Evolutionary conservation across 1,140 invertebrate genomes (phyloP).

Genomic region (Drosophila chauvacae): DNA sequence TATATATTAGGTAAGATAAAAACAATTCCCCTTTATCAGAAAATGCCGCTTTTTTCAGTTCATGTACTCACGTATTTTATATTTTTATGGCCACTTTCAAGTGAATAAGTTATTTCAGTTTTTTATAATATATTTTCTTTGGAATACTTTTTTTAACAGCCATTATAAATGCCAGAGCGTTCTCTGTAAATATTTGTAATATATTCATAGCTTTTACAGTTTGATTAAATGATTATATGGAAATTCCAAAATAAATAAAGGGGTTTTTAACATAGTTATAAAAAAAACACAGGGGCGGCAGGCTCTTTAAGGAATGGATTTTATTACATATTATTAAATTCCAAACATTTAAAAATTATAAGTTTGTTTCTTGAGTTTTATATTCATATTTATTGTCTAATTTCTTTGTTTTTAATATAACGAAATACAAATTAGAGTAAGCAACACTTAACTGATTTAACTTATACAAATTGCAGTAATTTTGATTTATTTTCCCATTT

Average conservation of each 20-base stretch:
- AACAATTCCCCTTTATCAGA: not conserved
- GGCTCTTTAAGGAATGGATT: not conserved
- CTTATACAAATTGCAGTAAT: constrained; percentile 4
- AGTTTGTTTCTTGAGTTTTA: not conserved
- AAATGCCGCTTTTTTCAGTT: not conserved
- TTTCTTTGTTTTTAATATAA: too few species aligned
- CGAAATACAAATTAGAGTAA: too few species aligned
- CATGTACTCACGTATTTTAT: not conserved
- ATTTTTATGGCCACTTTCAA: not conserved
- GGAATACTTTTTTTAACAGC: not conserved
- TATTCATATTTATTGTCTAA: too few species aligned
- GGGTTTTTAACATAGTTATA: not conserved
- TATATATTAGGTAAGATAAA: not conserved
- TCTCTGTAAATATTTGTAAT: not conserved
- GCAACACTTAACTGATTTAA: not conserved
- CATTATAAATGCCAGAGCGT: not conserved
- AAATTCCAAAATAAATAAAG: not conserved
- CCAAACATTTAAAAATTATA: not conserved
- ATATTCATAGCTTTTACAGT: constrained; percentile 2
- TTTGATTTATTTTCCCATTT: constrained; percentile 1
- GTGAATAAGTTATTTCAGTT: not conserved
- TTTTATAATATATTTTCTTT: constrained; percentile 1
- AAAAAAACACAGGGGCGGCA: not conserved
- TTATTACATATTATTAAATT: not conserved
- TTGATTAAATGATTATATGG: not conserved